phyloP scores from a whole-genome alignment of 2,113 vertebrate species.

The Polyodon spathula region DNA sequence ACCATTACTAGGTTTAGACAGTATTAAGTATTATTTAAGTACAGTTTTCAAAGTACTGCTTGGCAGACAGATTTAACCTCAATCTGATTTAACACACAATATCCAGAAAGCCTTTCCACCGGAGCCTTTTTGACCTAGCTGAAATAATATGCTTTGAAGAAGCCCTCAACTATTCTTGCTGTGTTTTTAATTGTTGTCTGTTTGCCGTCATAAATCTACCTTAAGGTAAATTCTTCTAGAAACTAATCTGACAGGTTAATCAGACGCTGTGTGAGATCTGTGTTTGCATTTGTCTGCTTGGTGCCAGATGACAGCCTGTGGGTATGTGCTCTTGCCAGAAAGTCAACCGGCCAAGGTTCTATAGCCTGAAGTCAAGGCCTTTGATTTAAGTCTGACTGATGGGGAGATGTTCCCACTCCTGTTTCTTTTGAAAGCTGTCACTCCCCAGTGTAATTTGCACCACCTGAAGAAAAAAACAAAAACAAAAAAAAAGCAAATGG shows the following conservation, averaged over 20 bases:
- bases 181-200: conserved; percentile 37
- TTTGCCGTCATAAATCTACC: conserved; percentile 46
- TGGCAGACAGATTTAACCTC: too few relatives aligned
- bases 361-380: conserved; percentile 45
- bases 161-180: conserved; percentile 30
- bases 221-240: conserved; percentile 36
- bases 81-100: conserved; percentile 36
- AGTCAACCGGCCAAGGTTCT: conserved; percentile 57
- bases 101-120: conserved; percentile 21
- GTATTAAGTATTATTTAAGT: too few relatives aligned
- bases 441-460: conserved; percentile 60
- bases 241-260: conserved; percentile 59
- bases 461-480: conserved; percentile 37
- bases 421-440: conserved; percentile 59
- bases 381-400: conserved; percentile 59
- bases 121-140: conserved; percentile 27
- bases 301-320: conserved; percentile 28
- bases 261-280: conserved; percentile 39
- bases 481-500: conserved; percentile 32
- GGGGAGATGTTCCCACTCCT: conserved; percentile 33
- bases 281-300: conserved; percentile 42
- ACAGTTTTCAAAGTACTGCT: too few relatives aligned
- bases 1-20: too few relatives aligned
- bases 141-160: conserved; percentile 31
- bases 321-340: conserved; percentile 51